These are phyloP conservation scores for Eumaeus atala DNA, from an alignment of 1,140 invertebrate species.

Conservation along the genomic window DNA sequence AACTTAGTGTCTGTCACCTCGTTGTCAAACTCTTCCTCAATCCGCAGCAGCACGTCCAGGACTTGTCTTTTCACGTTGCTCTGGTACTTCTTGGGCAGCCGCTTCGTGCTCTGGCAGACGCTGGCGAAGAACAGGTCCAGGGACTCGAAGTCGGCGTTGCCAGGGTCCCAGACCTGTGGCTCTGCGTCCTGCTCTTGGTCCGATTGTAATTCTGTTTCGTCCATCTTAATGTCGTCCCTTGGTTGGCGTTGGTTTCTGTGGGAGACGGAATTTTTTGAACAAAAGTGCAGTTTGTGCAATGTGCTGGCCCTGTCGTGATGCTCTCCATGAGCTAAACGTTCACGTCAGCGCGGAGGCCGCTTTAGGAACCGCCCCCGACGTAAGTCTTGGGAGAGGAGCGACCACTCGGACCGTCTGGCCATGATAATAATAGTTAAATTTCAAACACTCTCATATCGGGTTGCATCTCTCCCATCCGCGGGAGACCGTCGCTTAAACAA, in stretches of 20 bases:
- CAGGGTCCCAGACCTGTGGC: background rate
- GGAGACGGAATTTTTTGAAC: too few species aligned
- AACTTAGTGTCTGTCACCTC: constrained; percentile 27
- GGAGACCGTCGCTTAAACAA: too few species aligned
- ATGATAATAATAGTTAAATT: too few species aligned
- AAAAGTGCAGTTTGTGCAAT: too few species aligned
- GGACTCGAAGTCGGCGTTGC: constrained; percentile 14
- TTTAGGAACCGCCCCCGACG: too few species aligned
- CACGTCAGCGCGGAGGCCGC: too few species aligned
- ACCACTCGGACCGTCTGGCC: too few species aligned
- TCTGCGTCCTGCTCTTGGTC: constrained; percentile 29
- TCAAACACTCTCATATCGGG: too few species aligned
- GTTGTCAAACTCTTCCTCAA: constrained; percentile 50
- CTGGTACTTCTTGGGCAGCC: constrained; percentile 45
- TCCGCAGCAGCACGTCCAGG: constrained; percentile 45
- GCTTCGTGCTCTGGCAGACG: constrained; percentile 56
- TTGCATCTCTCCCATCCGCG: too few species aligned
- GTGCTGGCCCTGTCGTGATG: too few species aligned
- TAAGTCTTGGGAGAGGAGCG: too few species aligned
- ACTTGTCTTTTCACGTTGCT: constrained; percentile 46
- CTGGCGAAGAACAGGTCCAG: constrained; percentile 62
- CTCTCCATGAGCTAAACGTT: too few species aligned
- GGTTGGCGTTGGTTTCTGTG: constrained; percentile 18
- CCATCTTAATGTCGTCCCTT: constrained; percentile 41
- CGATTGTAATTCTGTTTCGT: constrained; percentile 37